Evolutionary conservation across 1,140 invertebrate species (phyloP).

Genomic region (Drosophila equinoxialis): DNA sequence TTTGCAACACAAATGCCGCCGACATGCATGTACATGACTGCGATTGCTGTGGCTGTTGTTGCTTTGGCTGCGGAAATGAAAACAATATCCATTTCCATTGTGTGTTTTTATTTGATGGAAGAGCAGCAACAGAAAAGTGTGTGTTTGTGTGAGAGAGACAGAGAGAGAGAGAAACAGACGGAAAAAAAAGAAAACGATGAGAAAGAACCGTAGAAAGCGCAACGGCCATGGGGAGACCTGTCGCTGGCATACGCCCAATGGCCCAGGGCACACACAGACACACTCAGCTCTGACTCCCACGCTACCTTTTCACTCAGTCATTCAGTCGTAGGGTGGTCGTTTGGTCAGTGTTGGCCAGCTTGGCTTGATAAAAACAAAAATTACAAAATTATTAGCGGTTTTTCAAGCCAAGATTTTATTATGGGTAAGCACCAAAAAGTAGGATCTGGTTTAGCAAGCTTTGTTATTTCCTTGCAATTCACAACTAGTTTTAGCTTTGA

Average conservation of each 20-base stretch:
- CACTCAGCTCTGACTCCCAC: constrained; percentile 30
- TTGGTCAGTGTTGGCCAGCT: constrained; percentile 21
- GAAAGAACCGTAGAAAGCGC: constrained; percentile 59
- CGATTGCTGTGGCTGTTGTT: constrained; percentile 31
- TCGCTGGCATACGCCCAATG: constrained; percentile 50
- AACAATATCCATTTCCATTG: constrained; percentile 81
- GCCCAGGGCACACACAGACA: constrained; percentile 11
- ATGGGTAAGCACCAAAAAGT: too few relatives aligned
- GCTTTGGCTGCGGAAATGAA: constrained; percentile 69
- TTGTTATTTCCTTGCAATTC: too few relatives aligned
- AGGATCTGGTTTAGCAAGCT: too few relatives aligned
- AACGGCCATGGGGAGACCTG: constrained; percentile 67
- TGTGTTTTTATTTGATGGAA: constrained; percentile 65
- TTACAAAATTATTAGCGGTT: too few relatives aligned
- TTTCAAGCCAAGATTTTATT: too few relatives aligned
- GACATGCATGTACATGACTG: constrained; percentile 60
- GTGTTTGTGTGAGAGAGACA: not conserved
- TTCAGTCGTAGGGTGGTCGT: not conserved
- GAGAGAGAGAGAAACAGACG: not conserved
- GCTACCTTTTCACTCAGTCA: constrained; percentile 13
- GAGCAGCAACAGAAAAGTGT: constrained; percentile 9
- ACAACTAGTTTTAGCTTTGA: too few relatives aligned
- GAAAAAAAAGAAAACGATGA: constrained; percentile 20
- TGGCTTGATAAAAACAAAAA: not conserved
- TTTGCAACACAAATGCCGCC: constrained; percentile 61